Evolutionary conservation across 2,888 invertebrate genomes (phyloP), one percentile per base, ranked within the genome.

Genomic region (Buathra laborator): DNA sequence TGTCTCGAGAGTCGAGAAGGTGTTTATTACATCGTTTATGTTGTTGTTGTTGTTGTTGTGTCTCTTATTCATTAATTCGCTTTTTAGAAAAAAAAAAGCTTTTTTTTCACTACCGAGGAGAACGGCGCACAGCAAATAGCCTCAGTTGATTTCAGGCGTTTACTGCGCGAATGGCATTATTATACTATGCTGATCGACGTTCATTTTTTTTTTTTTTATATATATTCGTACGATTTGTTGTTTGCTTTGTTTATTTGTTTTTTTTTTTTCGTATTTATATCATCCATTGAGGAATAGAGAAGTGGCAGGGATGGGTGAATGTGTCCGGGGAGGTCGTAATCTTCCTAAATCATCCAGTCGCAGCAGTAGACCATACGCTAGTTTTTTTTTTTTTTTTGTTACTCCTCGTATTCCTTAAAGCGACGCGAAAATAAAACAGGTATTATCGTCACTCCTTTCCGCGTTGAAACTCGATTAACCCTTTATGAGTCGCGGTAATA

Each of bases 1-100:
- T 70, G 48, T 59, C 46, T 75, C 68, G 70, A 76, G 76, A 81
- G 70, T 67, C 56, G 76, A 77, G 56, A 53, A 67, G 56, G 66
- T 72, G 71, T 80, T 72, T 16, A 14, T 59, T 80, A 72, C 19
- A 64, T 56, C 44, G 16, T 56, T 48, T 19, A 51, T 62, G 37
- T 51, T 64, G 12, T 74, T 29, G n/a, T n/a, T 43, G 43, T 51
- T 43, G n/a, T n/a, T 43, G 43, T 51, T 43, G 9, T 64, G 10
- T 68, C 37, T 48, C 16, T 46, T 70, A 48, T 76, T 59, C 59
- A 2, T 62, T 32, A 44, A 24, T 37, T 62, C 32, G 19, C 68
- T 19, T 37, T 19, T 44, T 16, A 53, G 44, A 71, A 80, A 53
- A 67, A 78, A 78, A 74, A 67, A 81, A 37, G 19, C 12, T 77